Conservation (phyloP, 1,140 invertebrate genomes). For the Calosoma granatense region DNA sequence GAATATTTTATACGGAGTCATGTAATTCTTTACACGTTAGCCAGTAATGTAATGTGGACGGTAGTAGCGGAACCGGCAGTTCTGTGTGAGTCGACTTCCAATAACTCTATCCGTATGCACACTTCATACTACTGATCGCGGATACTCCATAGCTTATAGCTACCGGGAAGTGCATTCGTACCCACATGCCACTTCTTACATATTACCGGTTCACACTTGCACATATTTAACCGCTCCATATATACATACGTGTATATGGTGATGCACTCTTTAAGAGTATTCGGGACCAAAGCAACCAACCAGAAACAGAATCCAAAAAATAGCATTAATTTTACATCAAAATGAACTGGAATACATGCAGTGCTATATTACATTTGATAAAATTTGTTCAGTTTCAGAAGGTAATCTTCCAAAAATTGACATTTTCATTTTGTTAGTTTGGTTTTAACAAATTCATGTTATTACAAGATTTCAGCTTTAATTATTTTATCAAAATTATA, state of each 20-base stretch:
- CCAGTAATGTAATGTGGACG: neutral
- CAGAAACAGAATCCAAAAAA: too few species aligned
- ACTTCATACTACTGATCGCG: neutral
- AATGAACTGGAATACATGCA: too few species aligned
- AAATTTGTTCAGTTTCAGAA: too few species aligned
- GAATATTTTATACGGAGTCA: slow-evolving; percentile 8
- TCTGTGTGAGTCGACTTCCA: neutral
- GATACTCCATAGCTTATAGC: neutral
- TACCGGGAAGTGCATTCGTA: neutral
- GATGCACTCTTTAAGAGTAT: too few species aligned
- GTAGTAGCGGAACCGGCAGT: neutral
- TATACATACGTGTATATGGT: neutral
- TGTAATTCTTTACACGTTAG: slow-evolving; percentile 6
- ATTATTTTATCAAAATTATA: too few species aligned
- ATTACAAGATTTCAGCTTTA: too few species aligned
- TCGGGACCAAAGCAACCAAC: too few species aligned
- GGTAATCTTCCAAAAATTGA: too few species aligned
- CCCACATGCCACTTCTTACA: neutral
- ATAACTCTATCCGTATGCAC: neutral
- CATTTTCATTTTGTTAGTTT: too few species aligned
- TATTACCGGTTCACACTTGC: neutral
- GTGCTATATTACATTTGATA: too few species aligned
- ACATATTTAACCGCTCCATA: neutral
- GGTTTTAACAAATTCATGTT: too few species aligned
- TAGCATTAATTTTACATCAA: too few species aligned